Evolutionary conservation across 2,113 vertebrate genomes (phyloP).

Genomic region (Pimephales promelas): DNA sequence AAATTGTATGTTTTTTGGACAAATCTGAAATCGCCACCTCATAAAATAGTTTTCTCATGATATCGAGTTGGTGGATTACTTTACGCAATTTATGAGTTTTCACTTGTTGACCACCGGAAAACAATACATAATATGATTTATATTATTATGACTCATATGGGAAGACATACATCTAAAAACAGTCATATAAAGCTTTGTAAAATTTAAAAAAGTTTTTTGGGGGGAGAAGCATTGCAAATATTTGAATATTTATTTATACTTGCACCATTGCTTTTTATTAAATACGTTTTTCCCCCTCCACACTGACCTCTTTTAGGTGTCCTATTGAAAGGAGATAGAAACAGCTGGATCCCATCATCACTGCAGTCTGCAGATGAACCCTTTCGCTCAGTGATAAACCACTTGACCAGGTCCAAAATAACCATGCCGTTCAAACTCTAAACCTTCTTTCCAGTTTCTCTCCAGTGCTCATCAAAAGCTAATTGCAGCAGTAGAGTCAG

Average conservation of each 20-base stretch:
- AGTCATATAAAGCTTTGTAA: background rate
- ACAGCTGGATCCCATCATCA: slow-evolving; percentile 33
- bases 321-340: slow-evolving; percentile 43
- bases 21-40: background rate
- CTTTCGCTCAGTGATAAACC: slow-evolving; percentile 32
- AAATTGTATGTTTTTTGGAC: too few relatives aligned
- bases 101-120: background rate
- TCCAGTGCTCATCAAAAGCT: slow-evolving; percentile 46
- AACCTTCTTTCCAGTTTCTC: slow-evolving; percentile 34
- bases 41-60: background rate
- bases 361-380: slow-evolving; percentile 38
- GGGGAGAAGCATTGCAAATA: background rate
- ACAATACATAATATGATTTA: background rate
- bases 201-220: background rate
- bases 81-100: background rate
- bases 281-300: background rate
- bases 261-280: background rate
- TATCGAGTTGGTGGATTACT: background rate
- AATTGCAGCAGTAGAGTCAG: slow-evolving; percentile 30
- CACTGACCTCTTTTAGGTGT: background rate
- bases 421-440: slow-evolving; percentile 15
- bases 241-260: background rate
- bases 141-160: background rate
- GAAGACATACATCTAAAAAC: too few relatives aligned
- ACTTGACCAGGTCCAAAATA: slow-evolving; percentile 40